Evolutionary conservation across 2,888 invertebrate species (phyloP).

Genomic region (Monoplex corrugatus): DNA sequence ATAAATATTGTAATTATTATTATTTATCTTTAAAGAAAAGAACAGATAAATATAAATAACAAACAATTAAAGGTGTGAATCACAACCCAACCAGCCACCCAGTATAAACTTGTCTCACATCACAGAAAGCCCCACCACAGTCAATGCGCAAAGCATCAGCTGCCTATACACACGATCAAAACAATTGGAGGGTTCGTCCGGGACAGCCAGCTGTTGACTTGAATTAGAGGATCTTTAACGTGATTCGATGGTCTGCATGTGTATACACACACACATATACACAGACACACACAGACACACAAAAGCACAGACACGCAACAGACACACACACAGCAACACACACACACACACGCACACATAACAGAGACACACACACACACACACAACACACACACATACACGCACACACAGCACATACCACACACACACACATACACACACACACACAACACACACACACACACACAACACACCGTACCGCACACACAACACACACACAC

Average conservation of each 20-base stretch:
- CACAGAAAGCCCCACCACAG: too few relatives aligned
- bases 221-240: neutral
- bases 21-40: too few relatives aligned
- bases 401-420: neutral
- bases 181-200: too few relatives aligned
- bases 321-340: neutral
- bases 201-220: neutral
- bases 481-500: constrained; percentile 33
- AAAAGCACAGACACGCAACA: constrained; percentile 23
- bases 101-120: too few relatives aligned
- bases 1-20: too few relatives aligned
- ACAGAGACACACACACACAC: neutral
- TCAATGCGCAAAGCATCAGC: too few relatives aligned
- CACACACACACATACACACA: neutral
- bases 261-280: constrained; percentile 22
- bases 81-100: too few relatives aligned
- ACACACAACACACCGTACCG: too few relatives aligned
- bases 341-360: constrained; percentile 19
- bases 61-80: too few relatives aligned
- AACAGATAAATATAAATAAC: too few relatives aligned
- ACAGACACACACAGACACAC: constrained; percentile 34
- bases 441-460: constrained; percentile 26
- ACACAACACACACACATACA: neutral
- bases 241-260: too few relatives aligned
- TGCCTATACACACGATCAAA: too few relatives aligned